Base-by-base conservation (phyloP, 2,797 vertebrate genomes). In the Spinus olivaceus region DNA sequence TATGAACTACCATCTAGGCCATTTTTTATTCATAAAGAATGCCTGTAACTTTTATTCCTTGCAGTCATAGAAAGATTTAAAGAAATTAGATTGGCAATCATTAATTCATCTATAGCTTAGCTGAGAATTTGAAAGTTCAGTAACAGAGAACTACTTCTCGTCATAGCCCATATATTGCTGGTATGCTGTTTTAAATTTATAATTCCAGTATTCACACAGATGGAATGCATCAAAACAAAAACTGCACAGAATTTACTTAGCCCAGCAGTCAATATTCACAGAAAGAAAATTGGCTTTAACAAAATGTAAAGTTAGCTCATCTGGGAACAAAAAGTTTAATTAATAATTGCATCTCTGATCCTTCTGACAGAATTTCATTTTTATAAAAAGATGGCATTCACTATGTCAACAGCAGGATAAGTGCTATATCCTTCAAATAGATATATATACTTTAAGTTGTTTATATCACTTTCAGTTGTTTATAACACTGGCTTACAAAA, bases 141-240 rank as follows among this genome's bases (percentile, higher is more conserved):
- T 94, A 96, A 95, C 61, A 93, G 84, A 96, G 65, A 86, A 92
- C 61, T 73, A 92, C 63, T 97, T 91, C 92, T 97, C 64, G 81
- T 87, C 81, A 95, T 77, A 94, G 96, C 95, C 91, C 73, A 85
- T 95, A 91, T 97, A 94, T 97, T 98, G 98, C 97, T 98, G 98
- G 97, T 97, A 97, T 92, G 84, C 72, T 94, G 50, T 76, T 94
- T 97, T 83, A 79, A 71, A 88, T 86, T 90, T 90, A 13, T 87
- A 93, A 92, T 95, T 94, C 87, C 85, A 92, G 81, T 96, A 92
- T 92, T 97, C 95, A 96, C 71, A 88, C 8, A 42, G 72, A 96
- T 95, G 90, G 97, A 97, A 97, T 92, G 76, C 61, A 96, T 91
- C 77, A 93, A 93, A 97, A 92, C 76, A 96, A 95, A 95, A 97